Evolutionary conservation across 2,797 vertebrate genomes (phyloP).

Genomic region (Coendou prehensilis): DNA sequence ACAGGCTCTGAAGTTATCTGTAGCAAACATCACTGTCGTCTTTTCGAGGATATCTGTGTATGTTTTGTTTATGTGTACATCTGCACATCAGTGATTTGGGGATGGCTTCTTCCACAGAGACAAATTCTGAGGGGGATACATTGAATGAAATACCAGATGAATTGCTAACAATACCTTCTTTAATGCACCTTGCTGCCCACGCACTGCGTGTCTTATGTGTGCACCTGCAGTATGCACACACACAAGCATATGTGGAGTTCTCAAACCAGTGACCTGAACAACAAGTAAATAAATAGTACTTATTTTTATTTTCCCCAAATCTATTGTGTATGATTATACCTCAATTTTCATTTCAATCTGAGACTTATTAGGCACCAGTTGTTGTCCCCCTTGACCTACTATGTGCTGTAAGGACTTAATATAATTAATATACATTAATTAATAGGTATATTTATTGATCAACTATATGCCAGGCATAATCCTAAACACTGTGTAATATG

Average conservation of each 20-base stretch:
- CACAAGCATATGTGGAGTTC: background rate
- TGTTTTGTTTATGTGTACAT: background rate
- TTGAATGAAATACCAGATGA: slow-evolving; percentile 18
- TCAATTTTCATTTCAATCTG: slow-evolving; percentile 4
- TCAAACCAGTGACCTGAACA: background rate
- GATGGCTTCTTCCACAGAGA: slow-evolving; percentile 24
- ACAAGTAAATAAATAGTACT: background rate
- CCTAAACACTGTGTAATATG: background rate
- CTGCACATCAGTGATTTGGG: slow-evolving; percentile 44
- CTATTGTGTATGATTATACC: background rate
- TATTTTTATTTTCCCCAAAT: slow-evolving; percentile 38
- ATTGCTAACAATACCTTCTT: background rate
- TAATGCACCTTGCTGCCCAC: background rate
- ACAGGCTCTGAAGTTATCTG: slow-evolving; percentile 41
- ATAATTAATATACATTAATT: background rate
- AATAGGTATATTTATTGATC: background rate
- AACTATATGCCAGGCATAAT: background rate
- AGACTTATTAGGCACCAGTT: background rate
- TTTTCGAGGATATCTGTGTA: background rate
- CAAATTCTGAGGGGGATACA: background rate
- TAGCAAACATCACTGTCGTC: slow-evolving; percentile 62
- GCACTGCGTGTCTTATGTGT: background rate
- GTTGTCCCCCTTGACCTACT: background rate
- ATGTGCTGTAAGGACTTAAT: slow-evolving; percentile 31
- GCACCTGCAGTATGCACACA: background rate